These are phyloP conservation scores for Electrophaes corylata DNA, from an alignment of 2,888 invertebrate genomes.

Conservation along the genomic window DNA sequence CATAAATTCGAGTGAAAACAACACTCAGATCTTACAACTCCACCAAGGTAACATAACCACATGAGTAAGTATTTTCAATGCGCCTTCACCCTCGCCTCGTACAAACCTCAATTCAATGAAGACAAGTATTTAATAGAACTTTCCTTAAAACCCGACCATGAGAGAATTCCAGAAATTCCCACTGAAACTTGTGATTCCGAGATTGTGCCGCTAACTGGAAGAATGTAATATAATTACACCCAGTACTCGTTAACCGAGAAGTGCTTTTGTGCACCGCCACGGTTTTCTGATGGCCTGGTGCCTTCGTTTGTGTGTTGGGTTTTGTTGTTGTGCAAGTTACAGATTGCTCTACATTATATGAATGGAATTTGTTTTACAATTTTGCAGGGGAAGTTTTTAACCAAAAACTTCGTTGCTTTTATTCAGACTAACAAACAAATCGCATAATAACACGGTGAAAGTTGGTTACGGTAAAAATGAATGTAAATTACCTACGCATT, in stretches of 20 bases:
- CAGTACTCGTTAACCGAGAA: constrained; percentile 58
- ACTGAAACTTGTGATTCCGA: constrained; percentile 65
- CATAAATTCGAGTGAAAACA: neutral
- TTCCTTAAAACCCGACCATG: constrained; percentile 19
- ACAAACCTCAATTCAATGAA: constrained; percentile 21
- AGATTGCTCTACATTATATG: constrained; percentile 24
- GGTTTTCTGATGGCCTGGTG: constrained; percentile 47
- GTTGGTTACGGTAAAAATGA: neutral
- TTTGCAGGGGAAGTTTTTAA: neutral
- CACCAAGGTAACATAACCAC: constrained; percentile 3
- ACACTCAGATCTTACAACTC: neutral
- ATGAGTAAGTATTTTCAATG: neutral
- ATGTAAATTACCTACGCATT: neutral
- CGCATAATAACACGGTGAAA: neutral
- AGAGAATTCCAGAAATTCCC: constrained; percentile 48
- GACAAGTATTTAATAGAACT: constrained; percentile 18
- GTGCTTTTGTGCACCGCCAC: constrained; percentile 51
- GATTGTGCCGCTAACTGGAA: constrained; percentile 72
- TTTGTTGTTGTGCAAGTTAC: constrained; percentile 35
- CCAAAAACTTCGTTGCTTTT: neutral
- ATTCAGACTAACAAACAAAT: neutral
- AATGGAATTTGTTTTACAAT: constrained; percentile 20
- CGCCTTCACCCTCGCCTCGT: constrained; percentile 5
- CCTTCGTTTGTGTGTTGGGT: constrained; percentile 35
- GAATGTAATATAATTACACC: constrained; percentile 75